phyloP scores from a whole-genome alignment of 2,113 vertebrate genomes.

The Falco punctatus region DNA sequence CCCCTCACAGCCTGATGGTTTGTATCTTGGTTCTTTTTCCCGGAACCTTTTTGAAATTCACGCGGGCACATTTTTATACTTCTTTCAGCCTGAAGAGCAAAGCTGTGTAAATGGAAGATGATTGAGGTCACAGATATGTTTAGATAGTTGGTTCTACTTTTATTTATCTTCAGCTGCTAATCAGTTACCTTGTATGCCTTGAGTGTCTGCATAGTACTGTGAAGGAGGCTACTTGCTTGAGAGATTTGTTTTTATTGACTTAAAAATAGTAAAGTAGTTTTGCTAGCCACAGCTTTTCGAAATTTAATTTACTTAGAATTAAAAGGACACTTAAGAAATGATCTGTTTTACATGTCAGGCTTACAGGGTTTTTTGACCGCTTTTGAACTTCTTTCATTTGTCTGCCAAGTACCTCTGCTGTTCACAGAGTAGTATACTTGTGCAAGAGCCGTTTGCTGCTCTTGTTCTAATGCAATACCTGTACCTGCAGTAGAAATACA shows the following conservation, averaged over 20 bases:
- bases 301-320: neutral
- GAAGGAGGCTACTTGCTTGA: neutral
- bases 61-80: neutral
- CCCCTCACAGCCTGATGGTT: neutral
- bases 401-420: neutral
- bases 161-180: neutral
- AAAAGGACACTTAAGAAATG: neutral
- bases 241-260: neutral
- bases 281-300: neutral
- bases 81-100: neutral
- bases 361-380: neutral
- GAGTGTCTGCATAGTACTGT: neutral
- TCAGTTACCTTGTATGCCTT: neutral
- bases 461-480: slow-evolving; percentile 4
- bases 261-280: neutral
- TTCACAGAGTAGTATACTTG: neutral
- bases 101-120: neutral
- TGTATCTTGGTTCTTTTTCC: neutral
- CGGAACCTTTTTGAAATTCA: neutral
- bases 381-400: neutral
- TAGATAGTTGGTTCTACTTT: neutral
- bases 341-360: neutral
- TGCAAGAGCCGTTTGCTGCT: neutral
- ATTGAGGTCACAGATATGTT: neutral
- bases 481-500: neutral